Conservation (phyloP, 2,113 vertebrate species). For the Noctilio leporinus region DNA sequence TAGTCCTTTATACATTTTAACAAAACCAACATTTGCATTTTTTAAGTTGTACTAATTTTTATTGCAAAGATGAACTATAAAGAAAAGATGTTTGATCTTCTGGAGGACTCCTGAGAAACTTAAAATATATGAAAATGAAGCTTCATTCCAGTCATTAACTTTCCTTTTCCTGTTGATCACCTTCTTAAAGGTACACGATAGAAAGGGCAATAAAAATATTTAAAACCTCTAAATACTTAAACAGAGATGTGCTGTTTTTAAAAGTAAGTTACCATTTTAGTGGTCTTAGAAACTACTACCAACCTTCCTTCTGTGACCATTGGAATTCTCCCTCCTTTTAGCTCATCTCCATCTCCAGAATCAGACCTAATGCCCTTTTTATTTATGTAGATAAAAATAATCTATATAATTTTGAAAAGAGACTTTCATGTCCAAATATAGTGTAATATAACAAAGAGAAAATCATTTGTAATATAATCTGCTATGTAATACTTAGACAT, state of each 20-base stretch:
- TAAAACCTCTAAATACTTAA: not conserved
- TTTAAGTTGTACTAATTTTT: not conserved
- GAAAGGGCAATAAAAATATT: not conserved
- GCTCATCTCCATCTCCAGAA: not conserved
- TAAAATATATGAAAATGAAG: slow-evolving; percentile 27
- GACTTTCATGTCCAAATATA: not conserved
- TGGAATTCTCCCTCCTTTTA: not conserved
- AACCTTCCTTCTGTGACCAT: not conserved
- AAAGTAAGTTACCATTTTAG: not conserved
- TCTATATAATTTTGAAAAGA: not conserved
- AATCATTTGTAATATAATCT: not conserved
- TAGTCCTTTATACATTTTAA: slow-evolving; percentile 5
- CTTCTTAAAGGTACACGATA: not conserved
- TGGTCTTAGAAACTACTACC: not conserved
- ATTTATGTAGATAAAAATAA: not conserved
- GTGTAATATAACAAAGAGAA: not conserved
- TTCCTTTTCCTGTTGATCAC: slow-evolving; percentile 18
- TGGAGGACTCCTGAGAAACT: not conserved
- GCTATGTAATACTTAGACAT: not conserved
- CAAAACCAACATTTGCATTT: not conserved
- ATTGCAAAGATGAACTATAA: not conserved
- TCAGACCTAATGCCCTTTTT: not conserved
- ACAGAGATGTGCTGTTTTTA: not conserved
- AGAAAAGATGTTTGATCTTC: slow-evolving; percentile 17
- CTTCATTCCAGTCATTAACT: not conserved